Conservation (phyloP, 2,888 invertebrate species). For the Pollenia amentaria region DNA sequence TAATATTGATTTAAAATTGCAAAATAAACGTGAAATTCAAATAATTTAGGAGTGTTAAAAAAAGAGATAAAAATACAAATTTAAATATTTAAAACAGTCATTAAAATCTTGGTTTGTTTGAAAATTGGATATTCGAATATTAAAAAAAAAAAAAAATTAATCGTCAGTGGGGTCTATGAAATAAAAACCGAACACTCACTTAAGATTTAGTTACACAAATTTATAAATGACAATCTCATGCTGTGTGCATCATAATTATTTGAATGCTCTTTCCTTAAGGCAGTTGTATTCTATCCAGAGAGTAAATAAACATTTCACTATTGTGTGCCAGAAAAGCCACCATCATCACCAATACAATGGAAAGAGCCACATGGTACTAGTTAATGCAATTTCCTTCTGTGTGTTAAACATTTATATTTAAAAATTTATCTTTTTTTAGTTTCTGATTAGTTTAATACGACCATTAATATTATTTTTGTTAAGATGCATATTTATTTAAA, state of each 20-base stretch:
- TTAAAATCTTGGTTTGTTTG: not conserved
- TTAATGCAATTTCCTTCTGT: slow-evolving; percentile 59
- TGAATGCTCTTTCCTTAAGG: not conserved
- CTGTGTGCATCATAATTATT: slow-evolving; percentile 50
- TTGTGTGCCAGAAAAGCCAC: slow-evolving; percentile 12
- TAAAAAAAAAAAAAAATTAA: slow-evolving; percentile 21
- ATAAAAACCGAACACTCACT: not conserved
- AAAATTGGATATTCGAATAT: not conserved
- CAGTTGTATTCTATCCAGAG: not conserved
- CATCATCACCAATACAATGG: slow-evolving; percentile 26
- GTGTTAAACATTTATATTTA: slow-evolving; percentile 57
- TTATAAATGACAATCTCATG: slow-evolving; percentile 24
- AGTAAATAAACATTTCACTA: slow-evolving; percentile 29
- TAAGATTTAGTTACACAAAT: slow-evolving; percentile 25
- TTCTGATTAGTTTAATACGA: slow-evolving; percentile 34
- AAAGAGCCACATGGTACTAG: not conserved
- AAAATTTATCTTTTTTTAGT: slow-evolving; percentile 21
- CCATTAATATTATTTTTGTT: slow-evolving; percentile 35
- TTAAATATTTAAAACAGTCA: not conserved
- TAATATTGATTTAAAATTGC: slow-evolving; percentile 16
- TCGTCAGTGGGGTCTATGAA: slow-evolving; percentile 52
- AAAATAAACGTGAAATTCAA: not conserved
- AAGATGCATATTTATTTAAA: slow-evolving; percentile 39
- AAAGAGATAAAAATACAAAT: not conserved
- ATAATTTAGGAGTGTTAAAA: no score